Conservation (phyloP, 2,797 vertebrate species). For the Loris lydekkerianus region DNA sequence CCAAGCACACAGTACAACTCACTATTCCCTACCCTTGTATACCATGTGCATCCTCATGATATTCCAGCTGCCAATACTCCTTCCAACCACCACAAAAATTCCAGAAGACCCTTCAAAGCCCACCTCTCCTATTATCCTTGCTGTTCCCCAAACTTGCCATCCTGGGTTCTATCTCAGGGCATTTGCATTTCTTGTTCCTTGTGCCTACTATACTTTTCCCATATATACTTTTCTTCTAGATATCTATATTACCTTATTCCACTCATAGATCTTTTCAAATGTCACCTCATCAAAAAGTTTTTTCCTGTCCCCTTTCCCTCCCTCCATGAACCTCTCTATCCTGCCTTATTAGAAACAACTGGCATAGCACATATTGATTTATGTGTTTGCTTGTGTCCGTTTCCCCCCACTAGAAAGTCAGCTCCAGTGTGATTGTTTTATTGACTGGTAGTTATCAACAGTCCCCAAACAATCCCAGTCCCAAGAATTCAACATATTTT, state of each 20-base stretch:
- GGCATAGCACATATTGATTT: neutral
- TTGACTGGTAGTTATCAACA: neutral
- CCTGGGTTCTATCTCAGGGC: neutral
- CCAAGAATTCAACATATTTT: neutral
- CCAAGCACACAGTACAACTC: neutral
- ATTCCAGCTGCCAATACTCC: neutral
- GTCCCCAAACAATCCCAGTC: neutral
- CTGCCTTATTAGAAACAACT: neutral
- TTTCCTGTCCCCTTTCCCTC: neutral
- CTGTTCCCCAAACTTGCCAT: neutral
- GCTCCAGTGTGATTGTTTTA: neutral
- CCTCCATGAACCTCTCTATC: neutral
- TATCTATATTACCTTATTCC: neutral
- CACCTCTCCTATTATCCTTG: neutral
- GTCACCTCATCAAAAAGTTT: neutral
- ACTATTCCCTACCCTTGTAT: neutral
- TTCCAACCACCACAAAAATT: neutral
- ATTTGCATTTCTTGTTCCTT: neutral
- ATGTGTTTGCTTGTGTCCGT: neutral
- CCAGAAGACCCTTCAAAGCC: neutral
- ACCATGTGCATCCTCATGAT: neutral
- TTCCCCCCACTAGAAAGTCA: neutral
- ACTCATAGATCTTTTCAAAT: neutral
- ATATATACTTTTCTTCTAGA: neutral
- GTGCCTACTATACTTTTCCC: neutral